These are phyloP conservation scores for Lobophora halterata DNA, from an alignment of 2,888 invertebrate species.

Conservation along the genomic window DNA sequence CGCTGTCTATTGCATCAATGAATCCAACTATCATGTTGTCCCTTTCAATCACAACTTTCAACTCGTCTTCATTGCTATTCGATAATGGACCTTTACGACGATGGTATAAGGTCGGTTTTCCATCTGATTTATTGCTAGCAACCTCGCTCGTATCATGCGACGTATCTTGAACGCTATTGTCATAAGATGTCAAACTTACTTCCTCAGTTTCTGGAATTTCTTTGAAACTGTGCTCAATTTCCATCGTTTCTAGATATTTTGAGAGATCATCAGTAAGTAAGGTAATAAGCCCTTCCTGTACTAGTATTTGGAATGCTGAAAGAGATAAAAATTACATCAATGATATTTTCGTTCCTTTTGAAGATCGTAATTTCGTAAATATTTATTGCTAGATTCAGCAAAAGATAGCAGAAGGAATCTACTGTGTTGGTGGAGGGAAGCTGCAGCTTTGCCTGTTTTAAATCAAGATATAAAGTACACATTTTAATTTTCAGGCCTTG, in stretches of 20 bases:
- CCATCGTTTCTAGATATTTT: constrained; percentile 62
- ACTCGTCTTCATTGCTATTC: constrained; percentile 56
- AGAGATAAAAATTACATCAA: constrained; percentile 1
- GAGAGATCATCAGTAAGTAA: constrained; percentile 66
- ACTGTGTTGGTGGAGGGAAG: no score
- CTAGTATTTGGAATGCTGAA: constrained; percentile 71
- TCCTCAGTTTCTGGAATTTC: constrained; percentile 26
- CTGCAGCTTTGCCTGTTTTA: no score
- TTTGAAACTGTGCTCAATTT: constrained; percentile 58
- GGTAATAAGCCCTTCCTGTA: constrained; percentile 67
- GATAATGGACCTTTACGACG: constrained; percentile 51
- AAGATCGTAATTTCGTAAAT: no score
- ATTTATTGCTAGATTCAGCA: no score
- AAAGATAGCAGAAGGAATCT: no score
- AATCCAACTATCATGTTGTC: constrained; percentile 76
- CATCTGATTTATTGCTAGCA: constrained; percentile 29
- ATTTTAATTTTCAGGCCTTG: no score
- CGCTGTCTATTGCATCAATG: constrained; percentile 64
- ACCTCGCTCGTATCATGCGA: constrained; percentile 12
- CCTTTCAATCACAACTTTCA: constrained; percentile 70
- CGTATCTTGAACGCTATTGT: background rate
- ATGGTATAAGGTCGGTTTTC: constrained; percentile 44
- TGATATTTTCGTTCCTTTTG: background rate
- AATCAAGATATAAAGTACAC: no score
- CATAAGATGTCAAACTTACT: background rate